Base-by-base conservation (phyloP, 2,888 invertebrate species). In the Coenonympha arcania region DNA sequence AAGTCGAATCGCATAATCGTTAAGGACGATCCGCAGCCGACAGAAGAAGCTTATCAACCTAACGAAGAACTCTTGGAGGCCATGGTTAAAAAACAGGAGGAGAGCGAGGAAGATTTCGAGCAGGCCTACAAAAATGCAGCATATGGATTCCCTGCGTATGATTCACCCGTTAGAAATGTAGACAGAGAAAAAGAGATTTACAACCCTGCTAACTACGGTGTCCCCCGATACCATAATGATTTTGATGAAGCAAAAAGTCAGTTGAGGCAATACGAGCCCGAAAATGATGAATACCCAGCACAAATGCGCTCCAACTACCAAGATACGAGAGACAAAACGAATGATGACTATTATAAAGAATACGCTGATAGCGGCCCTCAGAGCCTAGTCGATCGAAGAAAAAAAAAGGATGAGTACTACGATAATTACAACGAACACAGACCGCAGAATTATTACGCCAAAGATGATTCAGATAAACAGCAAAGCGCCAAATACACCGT, bases 51-150 rank as follows among this genome's bases (percentile, higher is more conserved):
- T 48, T 72, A 76, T 20, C 66, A 69, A 41, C 65, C 72, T 13
- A 65, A 66, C 45, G 79, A 79, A 58, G 71, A 80, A 56, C 64
- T 74, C 48, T 66, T 68, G 42, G 73, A 71, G 20, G 71, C 76
- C 62, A 70, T 73, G 53, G 62, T 74, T 1, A 69, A 72, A 18
- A 68, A 72, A n/a, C 78, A 81, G 52, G 76, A 78, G 57, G 79
- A 84, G 44, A 79, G 69, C 34, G 87, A 87, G 60, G 76, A 87
- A 61, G 77, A 83, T 54, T 87, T 87, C 57, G 85, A 87, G 57
- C 79, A 78, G 41, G 79, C 77, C 2, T 87, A 87, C 47, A 76
- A 82, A 62, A 68, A 83, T 45, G 74, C 87, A 11, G 84, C 87
- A 0, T 68, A 69, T 45, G 86, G 85, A 4, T 87, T 87, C 51